These are phyloP conservation scores for Lutraria rhynchaena DNA, from an alignment of 1,140 invertebrate genomes.

Conservation along the genomic window DNA sequence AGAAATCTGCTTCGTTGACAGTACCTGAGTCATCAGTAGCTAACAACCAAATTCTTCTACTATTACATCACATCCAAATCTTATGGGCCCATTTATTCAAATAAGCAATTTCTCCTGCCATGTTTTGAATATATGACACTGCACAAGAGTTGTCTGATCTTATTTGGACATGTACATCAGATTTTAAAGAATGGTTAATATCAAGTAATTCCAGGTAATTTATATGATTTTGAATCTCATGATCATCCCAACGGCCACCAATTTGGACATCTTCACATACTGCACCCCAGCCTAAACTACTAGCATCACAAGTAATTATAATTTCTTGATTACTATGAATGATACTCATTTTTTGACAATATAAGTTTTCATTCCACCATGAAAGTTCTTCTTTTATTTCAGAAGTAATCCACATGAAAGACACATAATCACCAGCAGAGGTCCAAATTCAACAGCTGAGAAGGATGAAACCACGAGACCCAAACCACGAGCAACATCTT, in stretches of 20 bases:
- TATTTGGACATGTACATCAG: slow-evolving; percentile 26
- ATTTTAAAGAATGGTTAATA: not conserved
- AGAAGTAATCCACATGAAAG: slow-evolving; percentile 14
- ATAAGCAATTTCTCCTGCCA: not conserved
- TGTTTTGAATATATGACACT: not conserved
- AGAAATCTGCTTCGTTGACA: not conserved
- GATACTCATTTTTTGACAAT: slow-evolving; percentile 2
- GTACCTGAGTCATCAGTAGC: not conserved
- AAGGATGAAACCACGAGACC: too few species aligned
- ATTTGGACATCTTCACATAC: slow-evolving; percentile 6
- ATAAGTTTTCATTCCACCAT: slow-evolving; percentile 27
- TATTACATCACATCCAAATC: slow-evolving; percentile 27
- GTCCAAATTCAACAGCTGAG: slow-evolving; percentile 25
- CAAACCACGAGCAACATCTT: slow-evolving; percentile 10
- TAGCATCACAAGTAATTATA: slow-evolving; percentile 1
- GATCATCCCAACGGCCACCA: slow-evolving; percentile 15
- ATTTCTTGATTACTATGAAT: slow-evolving; percentile 28
- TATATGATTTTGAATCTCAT: not conserved
- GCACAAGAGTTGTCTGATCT: not conserved
- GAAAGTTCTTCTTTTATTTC: slow-evolving; percentile 8
- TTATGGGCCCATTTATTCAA: not conserved
- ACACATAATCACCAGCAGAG: slow-evolving; percentile 48
- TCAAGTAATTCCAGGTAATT: too few species aligned
- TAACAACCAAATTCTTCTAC: slow-evolving; percentile 21
- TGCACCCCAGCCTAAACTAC: not conserved